phyloP scores from a whole-genome alignment of 2,797 vertebrate species.

The Sebastes umbrosus region DNA sequence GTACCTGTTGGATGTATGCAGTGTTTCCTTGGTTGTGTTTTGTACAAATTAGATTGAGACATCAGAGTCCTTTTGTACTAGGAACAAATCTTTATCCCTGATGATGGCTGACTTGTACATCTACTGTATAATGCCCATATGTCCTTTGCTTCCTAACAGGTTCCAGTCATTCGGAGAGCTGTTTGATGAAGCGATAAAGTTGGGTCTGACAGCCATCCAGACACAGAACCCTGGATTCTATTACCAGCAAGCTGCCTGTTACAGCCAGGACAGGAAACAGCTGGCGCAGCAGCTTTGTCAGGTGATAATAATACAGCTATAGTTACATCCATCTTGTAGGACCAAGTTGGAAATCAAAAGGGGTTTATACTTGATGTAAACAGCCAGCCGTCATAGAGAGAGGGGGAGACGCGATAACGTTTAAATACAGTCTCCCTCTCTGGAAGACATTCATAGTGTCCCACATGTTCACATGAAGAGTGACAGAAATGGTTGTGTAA shows the following conservation, averaged over 20 bases:
- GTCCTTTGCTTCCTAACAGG: slow-evolving; percentile 68
- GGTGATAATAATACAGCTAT: slow-evolving; percentile 51
- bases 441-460: background rate
- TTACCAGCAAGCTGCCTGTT: slow-evolving; percentile 97
- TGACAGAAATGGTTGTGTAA: background rate
- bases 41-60: background rate
- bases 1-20: too few relatives aligned
- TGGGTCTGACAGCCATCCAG: slow-evolving; percentile 96
- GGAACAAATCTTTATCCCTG: background rate
- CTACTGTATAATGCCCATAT: background rate
- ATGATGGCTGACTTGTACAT: background rate
- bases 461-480: background rate
- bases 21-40: too few relatives aligned
- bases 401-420: background rate
- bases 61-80: background rate
- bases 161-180: slow-evolving; percentile 98
- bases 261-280: slow-evolving; percentile 94
- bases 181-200: slow-evolving; percentile 98
- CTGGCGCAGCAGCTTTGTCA: slow-evolving; percentile 86
- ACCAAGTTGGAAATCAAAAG: background rate
- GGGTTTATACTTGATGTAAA: background rate
- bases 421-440: background rate
- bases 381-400: background rate
- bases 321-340: background rate
- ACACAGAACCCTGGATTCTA: slow-evolving; percentile 99